Evolutionary conservation across 2,888 invertebrate species (phyloP).

Genomic region (Lasioglossum calceatum): DNA sequence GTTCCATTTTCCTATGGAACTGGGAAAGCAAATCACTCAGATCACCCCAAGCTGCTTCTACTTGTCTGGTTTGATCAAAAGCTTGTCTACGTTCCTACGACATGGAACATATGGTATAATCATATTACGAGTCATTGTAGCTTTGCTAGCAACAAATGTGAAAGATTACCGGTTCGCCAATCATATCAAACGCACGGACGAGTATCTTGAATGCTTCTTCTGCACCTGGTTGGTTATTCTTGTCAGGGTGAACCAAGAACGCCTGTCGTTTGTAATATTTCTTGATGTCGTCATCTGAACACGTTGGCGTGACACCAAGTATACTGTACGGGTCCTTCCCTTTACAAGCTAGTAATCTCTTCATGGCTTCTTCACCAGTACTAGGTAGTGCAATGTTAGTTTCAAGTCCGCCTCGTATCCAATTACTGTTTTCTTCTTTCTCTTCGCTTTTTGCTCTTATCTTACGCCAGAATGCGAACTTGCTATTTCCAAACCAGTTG

Average conservation of each 20-base stretch:
- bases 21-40: slow-evolving; percentile 94
- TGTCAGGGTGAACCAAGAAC: slow-evolving; percentile 97
- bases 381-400: slow-evolving; percentile 93
- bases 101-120: slow-evolving; percentile 2
- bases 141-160: slow-evolving; percentile 1
- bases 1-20: slow-evolving; percentile 96
- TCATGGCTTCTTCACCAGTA: slow-evolving; percentile 98
- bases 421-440: slow-evolving; percentile 84
- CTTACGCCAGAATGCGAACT: slow-evolving; percentile 87
- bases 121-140: background rate
- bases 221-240: slow-evolving; percentile 97
- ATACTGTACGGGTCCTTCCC: slow-evolving; percentile 98
- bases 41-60: slow-evolving; percentile 95
- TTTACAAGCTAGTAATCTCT: slow-evolving; percentile 95
- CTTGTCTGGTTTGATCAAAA: slow-evolving; percentile 91
- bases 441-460: slow-evolving; percentile 84
- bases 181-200: slow-evolving; percentile 97
- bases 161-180: slow-evolving; percentile 91
- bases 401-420: slow-evolving; percentile 86
- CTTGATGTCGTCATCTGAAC: slow-evolving; percentile 97
- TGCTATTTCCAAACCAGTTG: slow-evolving; percentile 86
- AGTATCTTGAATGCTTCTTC: slow-evolving; percentile 98
- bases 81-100: slow-evolving; percentile 90
- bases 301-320: slow-evolving; percentile 94
- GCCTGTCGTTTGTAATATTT: slow-evolving; percentile 97